Evolutionary conservation across 2,113 vertebrate genomes (phyloP), one percentile per base, ranked within the genome.

Genomic region (Tenebrosternarchus preto): DNA sequence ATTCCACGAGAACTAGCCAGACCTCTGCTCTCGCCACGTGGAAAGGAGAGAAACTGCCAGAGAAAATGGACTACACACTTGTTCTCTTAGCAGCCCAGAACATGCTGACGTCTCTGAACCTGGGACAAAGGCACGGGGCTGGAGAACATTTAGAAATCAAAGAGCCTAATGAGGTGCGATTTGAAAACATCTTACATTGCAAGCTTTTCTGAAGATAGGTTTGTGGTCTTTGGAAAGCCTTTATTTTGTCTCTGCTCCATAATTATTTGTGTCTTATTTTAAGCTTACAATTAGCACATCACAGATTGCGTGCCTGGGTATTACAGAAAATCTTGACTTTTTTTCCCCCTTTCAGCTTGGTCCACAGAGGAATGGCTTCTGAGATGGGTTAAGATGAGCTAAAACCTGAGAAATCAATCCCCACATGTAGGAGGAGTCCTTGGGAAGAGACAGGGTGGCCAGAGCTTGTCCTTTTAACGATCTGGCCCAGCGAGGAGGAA

Each of bases 321-420:
- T 91, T 89, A 89, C 85, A 88, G 88, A 78, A 87, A 89, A 84
- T 73, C 85, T 85, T 87, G 90, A 86, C 88, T 89, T 89, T 90
- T 81, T 83, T 80, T 90, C 81, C 81, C 80, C 81, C 87, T 83
- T 81, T 75, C 46, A 87, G 85, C 88, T 88, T 85, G 88, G 88
- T 88, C 72, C 80, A 85, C 87, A 88, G 85, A 83, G 84, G 82
- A 88, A 89, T 90, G 89, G 86, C 87, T 86, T 90, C 89, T 82
- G 86, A 88, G 88, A 89, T 90, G 89, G 90, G 90, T 90, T 92
- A 92, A 92, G 87, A 90, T 86, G 83, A 85, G 87, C 89, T 89
- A 88, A 91, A 88, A 89, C 88, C 88, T 81, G 84, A 88, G 88
- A 90, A 90, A 89, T 85, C 85, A 88, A n/a, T 20, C 5, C 89